Evolutionary conservation across 2,888 invertebrate species (phyloP).

Genomic region (Sthenelais limicola): DNA sequence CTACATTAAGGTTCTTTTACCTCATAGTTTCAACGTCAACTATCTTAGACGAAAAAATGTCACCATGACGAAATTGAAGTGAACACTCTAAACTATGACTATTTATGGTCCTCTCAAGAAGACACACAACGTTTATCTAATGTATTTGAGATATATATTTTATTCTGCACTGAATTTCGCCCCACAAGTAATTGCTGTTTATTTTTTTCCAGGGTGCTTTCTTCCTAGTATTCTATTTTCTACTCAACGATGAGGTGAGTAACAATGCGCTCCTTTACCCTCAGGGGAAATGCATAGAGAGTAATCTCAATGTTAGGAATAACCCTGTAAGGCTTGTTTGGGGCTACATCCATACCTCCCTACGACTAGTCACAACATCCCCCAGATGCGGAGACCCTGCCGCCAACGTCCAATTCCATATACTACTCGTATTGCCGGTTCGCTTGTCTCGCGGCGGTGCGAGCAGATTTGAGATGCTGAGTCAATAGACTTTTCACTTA

Average conservation of each 20-base stretch:
- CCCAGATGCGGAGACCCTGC: background rate
- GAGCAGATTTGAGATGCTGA: no score
- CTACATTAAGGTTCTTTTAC: no score
- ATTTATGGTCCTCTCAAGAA: no score
- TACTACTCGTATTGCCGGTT: slow-evolving; percentile 6
- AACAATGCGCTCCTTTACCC: background rate
- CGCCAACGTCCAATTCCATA: slow-evolving; percentile 4
- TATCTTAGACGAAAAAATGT: no score
- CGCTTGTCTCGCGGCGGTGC: no score
- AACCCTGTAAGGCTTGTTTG: slow-evolving; percentile 9
- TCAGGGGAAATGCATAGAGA: background rate
- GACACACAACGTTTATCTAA: no score
- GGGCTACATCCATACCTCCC: background rate
- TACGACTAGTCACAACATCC: background rate
- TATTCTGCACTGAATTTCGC: no score
- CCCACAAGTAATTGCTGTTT: no score
- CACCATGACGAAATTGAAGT: no score
- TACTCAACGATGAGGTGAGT: slow-evolving; percentile 71
- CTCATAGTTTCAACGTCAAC: no score
- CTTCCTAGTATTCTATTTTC: slow-evolving; percentile 71
- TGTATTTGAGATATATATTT: no score
- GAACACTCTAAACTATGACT: no score
- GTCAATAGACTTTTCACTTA: slow-evolving; percentile 33
- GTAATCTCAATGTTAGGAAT: background rate
- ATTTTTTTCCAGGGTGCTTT: slow-evolving; percentile 68